phyloP scores from a whole-genome alignment of 2,113 vertebrate species.

The Corvus cornix region DNA sequence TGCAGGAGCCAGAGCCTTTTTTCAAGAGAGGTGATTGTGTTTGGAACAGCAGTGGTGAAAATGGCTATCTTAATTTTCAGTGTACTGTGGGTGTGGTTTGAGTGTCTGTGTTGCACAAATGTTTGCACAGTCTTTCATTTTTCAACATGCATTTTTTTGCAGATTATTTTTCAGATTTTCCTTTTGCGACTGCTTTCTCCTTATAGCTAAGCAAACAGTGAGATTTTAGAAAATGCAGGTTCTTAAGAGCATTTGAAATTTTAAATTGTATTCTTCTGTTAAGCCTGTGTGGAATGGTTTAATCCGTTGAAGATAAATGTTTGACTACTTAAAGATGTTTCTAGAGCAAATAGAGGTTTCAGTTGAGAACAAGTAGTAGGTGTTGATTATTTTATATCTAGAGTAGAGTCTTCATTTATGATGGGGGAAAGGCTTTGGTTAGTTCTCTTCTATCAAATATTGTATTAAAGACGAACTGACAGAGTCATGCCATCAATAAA shows the following conservation, averaged over 20 bases:
- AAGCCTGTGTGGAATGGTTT: not conserved
- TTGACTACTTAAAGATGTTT: not conserved
- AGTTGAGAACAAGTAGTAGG: not conserved
- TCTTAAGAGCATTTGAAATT: not conserved
- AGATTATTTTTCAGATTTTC: not conserved
- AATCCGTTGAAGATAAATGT: not conserved
- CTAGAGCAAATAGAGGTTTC: not conserved
- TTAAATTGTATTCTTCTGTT: not conserved
- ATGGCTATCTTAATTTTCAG: not conserved
- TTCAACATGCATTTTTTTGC: not conserved
- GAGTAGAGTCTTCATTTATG: not conserved
- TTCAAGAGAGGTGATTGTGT: not conserved
- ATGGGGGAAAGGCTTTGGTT: not conserved
- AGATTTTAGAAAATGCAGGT: not conserved
- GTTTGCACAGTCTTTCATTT: not conserved
- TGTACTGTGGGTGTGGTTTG: not conserved
- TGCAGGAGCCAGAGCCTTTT: not conserved
- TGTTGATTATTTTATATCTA: not conserved
- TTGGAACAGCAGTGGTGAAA: not conserved
- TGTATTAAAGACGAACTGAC: not conserved
- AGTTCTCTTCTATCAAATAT: not conserved
- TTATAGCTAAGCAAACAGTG: not conserved
- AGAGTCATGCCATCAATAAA: not conserved
- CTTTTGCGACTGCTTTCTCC: not conserved
- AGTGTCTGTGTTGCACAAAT: not conserved